Conservation (phyloP, 2,113 vertebrate species). For the Phasianus colchicus region DNA sequence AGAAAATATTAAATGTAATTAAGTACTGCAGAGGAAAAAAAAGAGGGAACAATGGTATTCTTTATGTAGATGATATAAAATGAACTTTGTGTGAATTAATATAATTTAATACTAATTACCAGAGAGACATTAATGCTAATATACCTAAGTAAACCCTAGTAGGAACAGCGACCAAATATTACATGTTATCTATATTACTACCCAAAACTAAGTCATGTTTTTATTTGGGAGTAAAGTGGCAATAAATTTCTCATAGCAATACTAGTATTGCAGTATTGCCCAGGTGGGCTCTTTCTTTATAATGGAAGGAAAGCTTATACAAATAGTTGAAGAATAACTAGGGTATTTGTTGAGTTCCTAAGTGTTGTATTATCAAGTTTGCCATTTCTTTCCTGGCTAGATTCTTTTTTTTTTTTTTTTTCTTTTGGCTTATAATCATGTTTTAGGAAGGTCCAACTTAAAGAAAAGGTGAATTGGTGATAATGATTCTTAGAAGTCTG, state of each 20-base stretch:
- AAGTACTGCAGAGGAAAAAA: neutral
- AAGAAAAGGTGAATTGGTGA: neutral
- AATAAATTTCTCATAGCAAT: neutral
- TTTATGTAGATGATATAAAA: constrained; percentile 16
- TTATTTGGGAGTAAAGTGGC: neutral
- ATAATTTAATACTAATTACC: constrained; percentile 35
- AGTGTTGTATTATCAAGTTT: neutral
- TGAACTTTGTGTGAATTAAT: constrained; percentile 42
- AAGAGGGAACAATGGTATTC: neutral
- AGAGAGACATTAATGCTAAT: neutral
- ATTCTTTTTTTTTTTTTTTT: neutral
- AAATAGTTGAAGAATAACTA: neutral
- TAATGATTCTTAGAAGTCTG: neutral
- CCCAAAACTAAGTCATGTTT: neutral
- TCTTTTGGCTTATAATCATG: neutral
- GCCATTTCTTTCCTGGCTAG: neutral
- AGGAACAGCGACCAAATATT: neutral
- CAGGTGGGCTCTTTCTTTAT: neutral
- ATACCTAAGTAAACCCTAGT: neutral
- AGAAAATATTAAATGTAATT: constrained; percentile 58
- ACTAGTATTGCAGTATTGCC: neutral
- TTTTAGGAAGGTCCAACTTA: neutral
- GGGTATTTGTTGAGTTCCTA: neutral
- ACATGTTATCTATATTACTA: neutral
- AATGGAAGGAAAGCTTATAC: neutral